Base-by-base conservation (phyloP, 1,140 invertebrate species). In the Pygmarrhopalites habei region DNA sequence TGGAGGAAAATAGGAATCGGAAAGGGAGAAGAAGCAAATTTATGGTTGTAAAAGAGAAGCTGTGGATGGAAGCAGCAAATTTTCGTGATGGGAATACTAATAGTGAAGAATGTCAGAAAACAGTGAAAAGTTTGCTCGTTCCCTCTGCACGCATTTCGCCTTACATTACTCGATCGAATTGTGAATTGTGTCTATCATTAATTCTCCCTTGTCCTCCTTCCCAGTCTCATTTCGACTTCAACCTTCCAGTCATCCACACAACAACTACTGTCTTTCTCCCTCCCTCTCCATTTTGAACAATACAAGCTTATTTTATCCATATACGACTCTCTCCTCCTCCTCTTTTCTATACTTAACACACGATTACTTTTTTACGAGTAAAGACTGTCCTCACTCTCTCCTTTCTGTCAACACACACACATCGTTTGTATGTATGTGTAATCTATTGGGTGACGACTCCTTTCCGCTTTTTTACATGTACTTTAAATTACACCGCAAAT, bases 21-120 rank as follows among this genome's bases (percentile, higher is more conserved):
- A 35, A 15, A 35, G 49, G 5, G 49, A 52, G 49, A 35, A 35
- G 15, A 35, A 35, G 49, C 23, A 52, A 52, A 52, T 52, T 52
- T 52, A 52, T 52, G 49, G 49, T 52, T 52, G 49, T 52, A 52
- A 52, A 52, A n/a, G 49, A 52, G 49, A 52, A 52, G 25, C 49
- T 52, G 49, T 52, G 49, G 49, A 52, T 52, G 25, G 49, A 52
- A 52, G 49, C 49, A 52, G 28, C 14, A 21, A 52, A 52, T 52
- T 28, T 28, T 52, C 49, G 49, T 52, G 49, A 52, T 52, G 49
- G 49, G 49, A 52, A 52, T 52, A 52, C 49, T 52, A 52, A 52
- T 52, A 25, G 49, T 52, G 49, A 52, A 28, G 49, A 52, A 52
- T 52, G 49, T 52, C 49, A 52, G 49, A 52, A 52, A 52, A 15